Conservation (phyloP, 2,888 invertebrate species). For the Adela reaumurella region DNA sequence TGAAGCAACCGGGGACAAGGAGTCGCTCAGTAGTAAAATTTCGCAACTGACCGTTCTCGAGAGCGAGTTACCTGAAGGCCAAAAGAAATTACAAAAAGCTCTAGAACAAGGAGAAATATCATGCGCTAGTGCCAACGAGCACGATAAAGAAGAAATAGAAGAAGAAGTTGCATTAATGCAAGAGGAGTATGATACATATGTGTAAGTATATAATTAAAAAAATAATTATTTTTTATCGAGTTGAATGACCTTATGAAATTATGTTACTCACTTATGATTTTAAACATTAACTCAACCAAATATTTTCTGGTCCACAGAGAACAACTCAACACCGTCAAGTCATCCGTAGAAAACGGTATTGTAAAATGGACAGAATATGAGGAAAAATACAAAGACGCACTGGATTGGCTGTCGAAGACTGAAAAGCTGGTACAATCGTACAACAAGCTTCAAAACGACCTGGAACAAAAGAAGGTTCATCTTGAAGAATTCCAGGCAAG, state of each 20-base stretch:
- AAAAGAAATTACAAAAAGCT: conserved; percentile 77
- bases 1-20: conserved; percentile 89
- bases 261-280: too few species aligned
- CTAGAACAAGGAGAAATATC: conserved; percentile 82
- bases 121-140: conserved; percentile 78
- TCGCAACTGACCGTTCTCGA: conserved; percentile 81
- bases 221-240: conserved; percentile 2
- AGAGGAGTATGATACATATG: conserved; percentile 84
- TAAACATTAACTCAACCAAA: too few species aligned
- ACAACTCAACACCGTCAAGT: conserved; percentile 74
- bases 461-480: conserved; percentile 86
- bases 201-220: conserved; percentile 46
- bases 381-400: conserved; percentile 84
- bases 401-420: conserved; percentile 86
- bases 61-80: conserved; percentile 79
- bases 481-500: conserved; percentile 82
- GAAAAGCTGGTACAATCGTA: conserved; percentile 86
- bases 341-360: conserved; percentile 79
- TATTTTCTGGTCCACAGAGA: too few species aligned
- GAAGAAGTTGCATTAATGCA: conserved; percentile 88
- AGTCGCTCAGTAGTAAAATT: conserved; percentile 80
- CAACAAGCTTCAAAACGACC: conserved; percentile 83
- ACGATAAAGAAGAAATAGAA: conserved; percentile 87
- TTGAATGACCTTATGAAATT: too few species aligned
- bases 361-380: conserved; percentile 94